Conservation (phyloP, 2,113 vertebrate genomes). For the Perca fluviatilis region DNA sequence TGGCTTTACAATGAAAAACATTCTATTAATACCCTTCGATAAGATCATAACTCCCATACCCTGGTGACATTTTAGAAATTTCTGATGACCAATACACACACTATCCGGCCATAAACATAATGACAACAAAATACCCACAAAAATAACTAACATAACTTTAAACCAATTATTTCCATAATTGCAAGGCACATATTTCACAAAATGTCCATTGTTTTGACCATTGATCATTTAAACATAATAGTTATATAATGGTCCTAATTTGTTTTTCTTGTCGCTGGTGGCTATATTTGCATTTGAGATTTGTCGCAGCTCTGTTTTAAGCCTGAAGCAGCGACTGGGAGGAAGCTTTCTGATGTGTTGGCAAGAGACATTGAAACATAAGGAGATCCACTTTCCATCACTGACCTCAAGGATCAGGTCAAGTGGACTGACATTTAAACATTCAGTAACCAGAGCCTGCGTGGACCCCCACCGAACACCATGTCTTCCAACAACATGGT, state of each 20-base stretch:
- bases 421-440: constrained; percentile 64
- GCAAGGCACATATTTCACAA: background rate
- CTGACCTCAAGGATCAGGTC: constrained; percentile 41
- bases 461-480: constrained; percentile 39
- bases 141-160: background rate
- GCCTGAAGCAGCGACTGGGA: constrained; percentile 25
- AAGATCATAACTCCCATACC: background rate
- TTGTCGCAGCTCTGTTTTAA: constrained; percentile 21
- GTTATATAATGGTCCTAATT: constrained; percentile 11
- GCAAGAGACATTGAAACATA: constrained; percentile 41
- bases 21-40: background rate
- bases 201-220: background rate
- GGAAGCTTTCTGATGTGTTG: constrained; percentile 26
- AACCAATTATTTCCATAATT: constrained; percentile 6
- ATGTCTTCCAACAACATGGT: constrained; percentile 1
- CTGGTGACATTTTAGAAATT: background rate
- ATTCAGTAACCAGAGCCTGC: constrained; percentile 65
- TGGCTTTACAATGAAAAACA: background rate
- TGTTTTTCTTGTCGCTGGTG: constrained; percentile 17
- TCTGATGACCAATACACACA: background rate
- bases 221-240: constrained; percentile 13
- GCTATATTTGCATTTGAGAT: constrained; percentile 29
- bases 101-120: background rate
- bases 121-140: background rate
- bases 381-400: constrained; percentile 38